phyloP scores from a whole-genome alignment of 2,113 vertebrate species.

The Xerus inauris region DNA sequence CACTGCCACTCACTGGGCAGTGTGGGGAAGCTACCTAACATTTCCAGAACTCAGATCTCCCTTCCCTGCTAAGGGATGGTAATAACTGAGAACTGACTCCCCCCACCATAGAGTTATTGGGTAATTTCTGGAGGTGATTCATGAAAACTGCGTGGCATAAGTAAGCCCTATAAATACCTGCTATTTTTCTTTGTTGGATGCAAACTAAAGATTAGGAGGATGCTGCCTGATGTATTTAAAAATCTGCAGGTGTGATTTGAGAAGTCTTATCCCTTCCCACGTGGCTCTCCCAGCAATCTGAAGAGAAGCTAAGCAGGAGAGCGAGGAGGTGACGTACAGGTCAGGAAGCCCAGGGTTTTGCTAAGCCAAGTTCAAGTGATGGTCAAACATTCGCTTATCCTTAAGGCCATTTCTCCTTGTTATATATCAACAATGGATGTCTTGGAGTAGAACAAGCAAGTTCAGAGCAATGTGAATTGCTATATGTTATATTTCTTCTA shows the following conservation, averaged over 20 bases:
- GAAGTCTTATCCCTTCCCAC: not conserved
- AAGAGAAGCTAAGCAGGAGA: not conserved
- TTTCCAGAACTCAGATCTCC: not conserved
- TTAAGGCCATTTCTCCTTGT: not conserved
- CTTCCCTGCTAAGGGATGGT: not conserved
- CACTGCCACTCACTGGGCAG: not conserved
- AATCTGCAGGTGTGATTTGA: not conserved
- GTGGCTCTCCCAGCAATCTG: not conserved
- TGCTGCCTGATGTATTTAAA: not conserved
- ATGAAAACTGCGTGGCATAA: not conserved
- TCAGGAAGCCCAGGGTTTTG: not conserved
- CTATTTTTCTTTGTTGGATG: not conserved
- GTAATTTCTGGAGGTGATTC: not conserved
- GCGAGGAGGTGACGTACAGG: not conserved
- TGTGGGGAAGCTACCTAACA: not conserved
- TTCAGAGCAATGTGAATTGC: not conserved
- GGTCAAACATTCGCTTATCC: rapidly evolving
- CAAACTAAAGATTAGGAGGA: not conserved
- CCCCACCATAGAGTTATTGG: not conserved
- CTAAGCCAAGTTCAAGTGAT: not conserved
- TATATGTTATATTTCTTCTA: not conserved
- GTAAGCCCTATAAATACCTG: not conserved
- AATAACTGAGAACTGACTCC: not conserved
- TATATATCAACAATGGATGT: not conserved
- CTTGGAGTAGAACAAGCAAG: not conserved